These are phyloP conservation scores for Chloropsis cyanopogon DNA, from an alignment of 2,113 vertebrate species.

Conservation along the genomic window DNA sequence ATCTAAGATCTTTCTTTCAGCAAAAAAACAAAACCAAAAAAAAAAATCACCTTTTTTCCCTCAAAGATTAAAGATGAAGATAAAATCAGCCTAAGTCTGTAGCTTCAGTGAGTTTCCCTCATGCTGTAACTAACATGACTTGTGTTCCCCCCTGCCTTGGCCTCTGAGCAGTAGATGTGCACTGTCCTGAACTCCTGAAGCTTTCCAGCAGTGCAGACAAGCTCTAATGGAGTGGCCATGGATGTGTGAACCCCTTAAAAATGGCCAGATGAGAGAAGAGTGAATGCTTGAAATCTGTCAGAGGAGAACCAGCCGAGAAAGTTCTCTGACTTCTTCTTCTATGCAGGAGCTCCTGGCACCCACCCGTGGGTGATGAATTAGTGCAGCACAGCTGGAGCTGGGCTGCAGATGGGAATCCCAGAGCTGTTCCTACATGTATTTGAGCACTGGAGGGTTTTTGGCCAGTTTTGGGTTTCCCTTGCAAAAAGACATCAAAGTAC, in stretches of 20 bases:
- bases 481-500: not conserved
- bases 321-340: conserved; percentile 3
- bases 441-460: not conserved
- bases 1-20: not conserved
- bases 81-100: not conserved
- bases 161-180: conserved; percentile 7
- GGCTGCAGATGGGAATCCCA: not conserved
- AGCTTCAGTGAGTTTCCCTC: not conserved
- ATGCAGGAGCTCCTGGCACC: conserved; percentile 10
- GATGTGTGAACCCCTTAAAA: not conserved
- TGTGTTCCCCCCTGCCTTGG: not conserved
- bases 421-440: rapidly evolving
- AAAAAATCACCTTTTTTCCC: not conserved
- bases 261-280: conserved; percentile 19
- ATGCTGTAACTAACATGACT: not conserved
- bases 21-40: not conserved
- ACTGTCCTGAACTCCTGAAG: conserved; percentile 25
- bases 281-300: conserved; percentile 5
- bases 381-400: conserved; percentile 9
- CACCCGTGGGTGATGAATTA: not conserved
- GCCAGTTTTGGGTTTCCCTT: not conserved
- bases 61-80: not conserved
- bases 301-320: not conserved
- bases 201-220: conserved; percentile 49
- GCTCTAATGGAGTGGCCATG: not conserved